Base-by-base conservation (phyloP, 1,140 invertebrate species). In the Stegodyphus dumicola region DNA sequence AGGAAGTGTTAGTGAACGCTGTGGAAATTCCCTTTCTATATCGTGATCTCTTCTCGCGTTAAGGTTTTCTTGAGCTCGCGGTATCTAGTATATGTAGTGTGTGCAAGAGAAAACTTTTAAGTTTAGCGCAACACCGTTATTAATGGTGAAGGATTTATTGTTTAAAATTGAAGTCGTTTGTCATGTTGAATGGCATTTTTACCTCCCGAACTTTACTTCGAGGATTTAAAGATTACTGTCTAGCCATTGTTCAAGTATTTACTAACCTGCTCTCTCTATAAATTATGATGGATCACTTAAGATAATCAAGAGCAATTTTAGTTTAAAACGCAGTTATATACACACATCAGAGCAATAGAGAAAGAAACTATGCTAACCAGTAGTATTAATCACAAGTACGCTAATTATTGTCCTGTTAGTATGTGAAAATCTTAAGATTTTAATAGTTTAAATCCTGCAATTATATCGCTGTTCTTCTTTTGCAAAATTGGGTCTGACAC, bases 91-190 rank as follows among this genome's bases (percentile, higher is more conserved):
- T 66, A 18, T 51, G 76, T 13, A 10, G 48, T 66, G 49, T 54
- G 18, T 13, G 9, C 7, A 49, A 77, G 15, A 13, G 77, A 13
- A 77, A 52, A 7, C 60, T 70, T 51, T 13, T 6, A 48, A 75
- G 71, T 83, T 75, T 75, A 71, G 13, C 60, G 15, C 18, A 48
- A 13, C 33, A 48, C n/a, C 65, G 60, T 83, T 83, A 83, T 83
- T 83, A 83, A 83, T 83, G 80, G 54, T 18, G 71, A 52, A 67
- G 80, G 80, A 83, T 83, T 83, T 83, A 83, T 83, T 83, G 80
- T 83, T 83, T 75, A 75, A 83, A 83, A 83, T 83, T 83, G 80
- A 54, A 75, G 80, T 75, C 80, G 53, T 83, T 83, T 75, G 80
- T 83, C 71, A 75, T 52, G 80, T 75, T 75, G 71, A 56, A 52